These are phyloP conservation scores for Chlorodrepanis virens DNA, from an alignment of 2,113 vertebrate genomes.

Conservation along the genomic window DNA sequence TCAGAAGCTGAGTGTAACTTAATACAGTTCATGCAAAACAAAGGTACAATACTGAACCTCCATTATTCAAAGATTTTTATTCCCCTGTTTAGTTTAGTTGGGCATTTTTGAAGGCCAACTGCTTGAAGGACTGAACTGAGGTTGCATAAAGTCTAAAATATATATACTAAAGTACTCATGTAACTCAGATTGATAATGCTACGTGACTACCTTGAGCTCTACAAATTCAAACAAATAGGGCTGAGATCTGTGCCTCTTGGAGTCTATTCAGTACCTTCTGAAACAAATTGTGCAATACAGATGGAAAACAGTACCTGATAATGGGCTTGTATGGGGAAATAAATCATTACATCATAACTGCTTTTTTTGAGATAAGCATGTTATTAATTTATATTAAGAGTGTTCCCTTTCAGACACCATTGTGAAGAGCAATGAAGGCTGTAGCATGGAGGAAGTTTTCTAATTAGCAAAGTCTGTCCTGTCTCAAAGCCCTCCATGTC, in stretches of 20 bases:
- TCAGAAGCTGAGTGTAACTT: conserved; percentile 5
- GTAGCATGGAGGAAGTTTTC: not conserved
- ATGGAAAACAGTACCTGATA: not conserved
- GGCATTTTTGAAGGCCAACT: not conserved
- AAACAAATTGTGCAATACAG: not conserved
- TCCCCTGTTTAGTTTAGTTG: not conserved
- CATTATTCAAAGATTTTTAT: not conserved
- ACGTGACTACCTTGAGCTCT: not conserved
- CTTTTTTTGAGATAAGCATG: not conserved
- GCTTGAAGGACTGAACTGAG: not conserved
- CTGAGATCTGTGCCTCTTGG: not conserved
- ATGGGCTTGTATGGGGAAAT: not conserved
- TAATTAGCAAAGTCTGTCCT: not conserved
- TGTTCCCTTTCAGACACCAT: not conserved
- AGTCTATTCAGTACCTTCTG: not conserved
- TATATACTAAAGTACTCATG: not conserved
- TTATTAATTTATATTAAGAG: not conserved
- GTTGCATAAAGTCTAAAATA: not conserved
- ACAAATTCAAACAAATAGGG: not conserved
- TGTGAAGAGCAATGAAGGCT: not conserved
- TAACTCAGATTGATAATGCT: not conserved
- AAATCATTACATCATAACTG: not conserved
- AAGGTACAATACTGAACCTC: conserved; percentile 9
- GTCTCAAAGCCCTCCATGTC: not conserved
- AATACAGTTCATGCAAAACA: conserved; percentile 29